Evolutionary conservation across 2,113 vertebrate genomes (phyloP).

Genomic region (Mungos mungo): DNA sequence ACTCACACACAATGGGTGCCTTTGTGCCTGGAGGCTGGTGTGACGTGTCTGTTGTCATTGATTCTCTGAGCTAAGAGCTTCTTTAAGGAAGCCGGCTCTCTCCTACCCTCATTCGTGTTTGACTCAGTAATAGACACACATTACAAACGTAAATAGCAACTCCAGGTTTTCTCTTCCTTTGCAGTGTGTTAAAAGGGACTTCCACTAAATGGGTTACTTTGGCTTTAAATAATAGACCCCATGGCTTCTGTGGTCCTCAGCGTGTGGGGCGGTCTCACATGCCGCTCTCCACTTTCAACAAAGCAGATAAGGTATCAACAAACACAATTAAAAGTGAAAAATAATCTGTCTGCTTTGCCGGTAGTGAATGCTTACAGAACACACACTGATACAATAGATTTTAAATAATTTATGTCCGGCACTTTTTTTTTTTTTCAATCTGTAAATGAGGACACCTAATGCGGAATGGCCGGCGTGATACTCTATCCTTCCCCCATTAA

Average conservation of each 20-base stretch:
- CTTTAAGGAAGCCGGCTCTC: conserved; percentile 55
- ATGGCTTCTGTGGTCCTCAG: conserved; percentile 78
- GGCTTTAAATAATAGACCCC: conserved; percentile 87
- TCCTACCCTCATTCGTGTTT: conserved; percentile 64
- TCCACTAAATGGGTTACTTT: conserved; percentile 80
- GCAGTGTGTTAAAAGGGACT: conserved; percentile 61
- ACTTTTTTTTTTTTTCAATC: conserved; percentile 91
- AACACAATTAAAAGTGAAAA: conserved; percentile 95
- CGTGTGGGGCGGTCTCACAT: conserved; percentile 84
- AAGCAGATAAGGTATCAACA: conserved; percentile 91
- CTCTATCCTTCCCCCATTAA: conserved; percentile 90
- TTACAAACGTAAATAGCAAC: conserved; percentile 67
- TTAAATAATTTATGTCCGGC: conserved; percentile 93
- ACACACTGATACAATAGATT: conserved; percentile 86
- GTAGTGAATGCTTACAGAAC: conserved; percentile 89
- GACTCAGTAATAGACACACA: conserved; percentile 57
- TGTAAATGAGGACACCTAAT: conserved; percentile 94
- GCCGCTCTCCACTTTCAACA: conserved; percentile 89
- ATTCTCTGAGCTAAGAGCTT: conserved; percentile 69
- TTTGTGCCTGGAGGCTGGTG: conserved; percentile 68
- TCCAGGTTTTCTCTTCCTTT: conserved; percentile 10
- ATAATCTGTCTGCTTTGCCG: conserved; percentile 87
- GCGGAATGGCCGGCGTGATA: conserved; percentile 84
- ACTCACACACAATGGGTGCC: conserved; percentile 1
- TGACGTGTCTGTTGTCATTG: conserved; percentile 49